Percentiles rank a stretch among this genome's conserved stretches.
Evolutionary conservation across 2,113 vertebrate species (phyloP).

Genomic region (Apteryx owenii): DNA sequence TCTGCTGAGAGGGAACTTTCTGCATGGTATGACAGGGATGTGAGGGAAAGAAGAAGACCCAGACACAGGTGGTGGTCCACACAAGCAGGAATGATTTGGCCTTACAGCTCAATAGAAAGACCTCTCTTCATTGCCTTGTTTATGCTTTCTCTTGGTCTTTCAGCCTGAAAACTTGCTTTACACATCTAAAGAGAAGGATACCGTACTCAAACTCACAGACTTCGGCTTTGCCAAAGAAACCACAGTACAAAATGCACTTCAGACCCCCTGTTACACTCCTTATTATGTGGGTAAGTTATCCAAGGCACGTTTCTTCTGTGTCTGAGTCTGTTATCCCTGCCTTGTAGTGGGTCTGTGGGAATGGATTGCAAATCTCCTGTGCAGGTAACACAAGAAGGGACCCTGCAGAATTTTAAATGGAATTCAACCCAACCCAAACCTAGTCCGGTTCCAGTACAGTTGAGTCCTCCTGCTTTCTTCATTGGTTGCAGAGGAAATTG

Average conservation of each 20-base stretch:
- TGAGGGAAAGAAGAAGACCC: not conserved
- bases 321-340: not conserved
- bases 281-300: constrained; percentile 94
- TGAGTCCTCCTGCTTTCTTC: not conserved
- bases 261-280: constrained; percentile 97
- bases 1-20: not conserved
- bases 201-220: constrained; percentile 94
- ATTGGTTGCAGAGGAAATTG: not conserved
- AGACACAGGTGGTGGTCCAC: not conserved
- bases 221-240: constrained; percentile 99
- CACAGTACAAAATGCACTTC: constrained; percentile 89
- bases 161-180: constrained; percentile 98
- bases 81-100: not conserved
- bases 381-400: not conserved
- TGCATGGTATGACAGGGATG: not conserved
- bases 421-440: not conserved
- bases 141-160: constrained; percentile 15
- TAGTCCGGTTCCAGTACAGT: not conserved
- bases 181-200: constrained; percentile 83
- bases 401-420: not conserved
- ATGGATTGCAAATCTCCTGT: not conserved
- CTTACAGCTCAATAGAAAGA: not conserved
- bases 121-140: not conserved
- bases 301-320: not conserved
- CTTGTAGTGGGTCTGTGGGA: constrained; percentile 21